These are phyloP conservation scores for Oceanodroma tethys DNA, from an alignment of 2,113 vertebrate genomes.

Conservation along the genomic window DNA sequence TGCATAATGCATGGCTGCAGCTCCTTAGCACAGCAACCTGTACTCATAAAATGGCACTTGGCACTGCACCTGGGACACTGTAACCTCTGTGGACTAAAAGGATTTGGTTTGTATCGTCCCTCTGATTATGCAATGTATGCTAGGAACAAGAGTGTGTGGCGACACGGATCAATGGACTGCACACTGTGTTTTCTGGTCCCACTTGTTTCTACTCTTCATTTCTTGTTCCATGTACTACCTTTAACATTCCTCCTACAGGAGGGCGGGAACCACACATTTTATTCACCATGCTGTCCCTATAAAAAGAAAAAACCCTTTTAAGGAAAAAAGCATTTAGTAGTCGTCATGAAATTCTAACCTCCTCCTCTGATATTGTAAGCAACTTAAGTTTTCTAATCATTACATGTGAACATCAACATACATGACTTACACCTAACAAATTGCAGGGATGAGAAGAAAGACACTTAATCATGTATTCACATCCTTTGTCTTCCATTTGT, in stretches of 20 bases:
- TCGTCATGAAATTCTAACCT: neutral
- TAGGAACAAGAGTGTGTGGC: slow-evolving; percentile 29
- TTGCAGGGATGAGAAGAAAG: neutral
- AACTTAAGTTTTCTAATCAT: neutral
- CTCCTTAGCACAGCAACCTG: slow-evolving; percentile 23
- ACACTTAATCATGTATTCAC: neutral
- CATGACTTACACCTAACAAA: neutral
- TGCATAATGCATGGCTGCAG: neutral
- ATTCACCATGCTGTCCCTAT: neutral
- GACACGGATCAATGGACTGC: slow-evolving; percentile 42
- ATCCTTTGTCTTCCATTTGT: neutral
- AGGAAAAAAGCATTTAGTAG: neutral
- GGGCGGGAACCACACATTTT: neutral
- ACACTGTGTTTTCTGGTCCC: slow-evolving; percentile 11
- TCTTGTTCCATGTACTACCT: neutral
- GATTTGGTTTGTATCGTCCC: slow-evolving; percentile 37
- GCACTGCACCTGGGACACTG: slow-evolving; percentile 33
- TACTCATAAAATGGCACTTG: slow-evolving; percentile 45
- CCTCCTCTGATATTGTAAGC: neutral
- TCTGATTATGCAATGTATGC: slow-evolving; percentile 57
- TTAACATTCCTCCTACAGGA: neutral
- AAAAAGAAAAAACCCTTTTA: neutral
- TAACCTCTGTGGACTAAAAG: slow-evolving; percentile 49
- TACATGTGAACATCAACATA: neutral
- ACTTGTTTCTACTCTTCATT: slow-evolving; percentile 36